phyloP scores from a whole-genome alignment of 2,797 vertebrate species.

The Acipenser oxyrinchus region DNA sequence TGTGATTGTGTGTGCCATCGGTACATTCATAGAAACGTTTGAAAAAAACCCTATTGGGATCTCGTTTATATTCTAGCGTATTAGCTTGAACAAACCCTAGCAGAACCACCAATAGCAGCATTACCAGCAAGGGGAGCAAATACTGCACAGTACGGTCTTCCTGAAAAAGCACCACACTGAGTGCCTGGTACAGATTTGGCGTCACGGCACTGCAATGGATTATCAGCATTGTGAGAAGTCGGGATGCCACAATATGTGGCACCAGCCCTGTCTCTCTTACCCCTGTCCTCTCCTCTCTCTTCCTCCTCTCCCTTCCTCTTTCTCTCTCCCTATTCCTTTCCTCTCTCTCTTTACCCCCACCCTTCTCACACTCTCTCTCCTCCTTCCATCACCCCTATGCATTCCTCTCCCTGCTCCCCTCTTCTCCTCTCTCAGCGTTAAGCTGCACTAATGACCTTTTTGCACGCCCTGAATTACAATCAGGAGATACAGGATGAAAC shows the following conservation, averaged over 20 bases:
- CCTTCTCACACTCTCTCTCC: not conserved
- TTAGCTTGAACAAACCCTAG: no score
- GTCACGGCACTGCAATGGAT: no score
- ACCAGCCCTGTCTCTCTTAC: constrained; percentile 22
- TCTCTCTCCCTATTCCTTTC: constrained; percentile 12
- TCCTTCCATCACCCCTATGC: constrained; percentile 15
- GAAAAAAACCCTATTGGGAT: constrained; percentile 30
- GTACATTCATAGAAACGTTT: no score
- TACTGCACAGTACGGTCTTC: no score
- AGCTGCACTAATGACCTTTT: not conserved
- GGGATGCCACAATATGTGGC: no score
- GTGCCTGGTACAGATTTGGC: no score
- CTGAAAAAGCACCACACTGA: no score
- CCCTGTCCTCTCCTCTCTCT: constrained; percentile 18
- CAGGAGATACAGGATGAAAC: constrained; percentile 6
- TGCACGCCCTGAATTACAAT: not conserved
- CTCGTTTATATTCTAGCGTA: no score
- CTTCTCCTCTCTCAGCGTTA: constrained; percentile 31
- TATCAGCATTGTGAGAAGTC: no score
- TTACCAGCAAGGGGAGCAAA: no score
- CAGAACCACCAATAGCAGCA: no score
- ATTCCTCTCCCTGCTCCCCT: constrained; percentile 20
- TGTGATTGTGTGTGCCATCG: no score
- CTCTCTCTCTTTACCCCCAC: constrained; percentile 3
- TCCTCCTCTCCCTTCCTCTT: constrained; percentile 15